Evolutionary conservation across 2,888 invertebrate species (phyloP).

Genomic region (Mycogona germanica): DNA sequence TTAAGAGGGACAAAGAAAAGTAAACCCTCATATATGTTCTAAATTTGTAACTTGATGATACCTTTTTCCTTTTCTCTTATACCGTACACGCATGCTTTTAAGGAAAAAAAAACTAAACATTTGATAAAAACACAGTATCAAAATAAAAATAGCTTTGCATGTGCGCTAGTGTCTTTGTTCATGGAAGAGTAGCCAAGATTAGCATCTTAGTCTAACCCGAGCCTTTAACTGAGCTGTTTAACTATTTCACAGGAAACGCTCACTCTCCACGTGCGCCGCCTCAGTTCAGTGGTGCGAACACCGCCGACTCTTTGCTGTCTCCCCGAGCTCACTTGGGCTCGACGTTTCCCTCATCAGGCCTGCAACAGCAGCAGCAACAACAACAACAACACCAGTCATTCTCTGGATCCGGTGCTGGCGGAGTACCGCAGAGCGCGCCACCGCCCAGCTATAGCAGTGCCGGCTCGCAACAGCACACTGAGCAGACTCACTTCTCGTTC

Average conservation of each 20-base stretch:
- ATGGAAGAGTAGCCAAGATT: neutral
- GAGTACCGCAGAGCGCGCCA: slow-evolving; percentile 18
- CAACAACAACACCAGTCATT: slow-evolving; percentile 13
- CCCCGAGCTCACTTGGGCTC: slow-evolving; percentile 25
- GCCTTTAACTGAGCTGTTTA: neutral
- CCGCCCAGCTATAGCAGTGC: slow-evolving; percentile 16
- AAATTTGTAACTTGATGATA: too few species aligned
- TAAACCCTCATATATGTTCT: too few species aligned
- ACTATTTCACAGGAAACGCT: slow-evolving; percentile 22
- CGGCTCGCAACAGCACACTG: neutral
- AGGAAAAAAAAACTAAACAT: too few species aligned
- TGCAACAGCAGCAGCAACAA: slow-evolving; percentile 12
- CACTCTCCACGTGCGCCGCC: slow-evolving; percentile 26
- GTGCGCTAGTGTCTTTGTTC: too few species aligned
- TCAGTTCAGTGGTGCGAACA: slow-evolving; percentile 5
- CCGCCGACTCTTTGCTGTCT: slow-evolving; percentile 29
- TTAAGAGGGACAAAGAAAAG: too few species aligned
- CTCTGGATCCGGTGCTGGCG: slow-evolving; percentile 1
- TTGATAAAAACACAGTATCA: too few species aligned
- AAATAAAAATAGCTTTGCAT: too few species aligned
- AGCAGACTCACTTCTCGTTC: slow-evolving; percentile 20
- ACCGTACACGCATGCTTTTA: too few species aligned
- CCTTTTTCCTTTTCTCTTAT: too few species aligned
- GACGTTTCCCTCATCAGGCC: slow-evolving; percentile 17
- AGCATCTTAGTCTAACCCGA: neutral